phyloP scores from a whole-genome alignment of 2,888 invertebrate genomes.

The Aphrophora alni region DNA sequence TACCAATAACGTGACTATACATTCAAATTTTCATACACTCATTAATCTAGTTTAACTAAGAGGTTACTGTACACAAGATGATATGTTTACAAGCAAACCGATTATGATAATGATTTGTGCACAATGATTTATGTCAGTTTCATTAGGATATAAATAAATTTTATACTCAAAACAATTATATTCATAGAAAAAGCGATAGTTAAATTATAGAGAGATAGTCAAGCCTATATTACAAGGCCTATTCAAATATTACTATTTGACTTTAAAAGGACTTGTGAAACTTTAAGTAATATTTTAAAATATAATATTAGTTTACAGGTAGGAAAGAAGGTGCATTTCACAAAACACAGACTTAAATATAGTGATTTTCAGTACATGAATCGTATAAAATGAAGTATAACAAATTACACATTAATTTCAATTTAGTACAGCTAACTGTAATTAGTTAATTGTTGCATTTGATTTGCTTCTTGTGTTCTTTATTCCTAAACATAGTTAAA shows the following conservation, averaged over 20 bases:
- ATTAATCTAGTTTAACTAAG: neutral
- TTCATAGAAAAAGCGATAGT: neutral
- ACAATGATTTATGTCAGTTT: neutral
- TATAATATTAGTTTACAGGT: neutral
- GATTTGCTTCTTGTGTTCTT: too few species aligned
- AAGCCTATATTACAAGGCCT: too few species aligned
- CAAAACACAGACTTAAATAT: neutral
- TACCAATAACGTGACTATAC: slow-evolving; percentile 4
- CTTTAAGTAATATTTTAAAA: too few species aligned
- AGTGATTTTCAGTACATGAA: neutral
- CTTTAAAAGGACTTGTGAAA: too few species aligned
- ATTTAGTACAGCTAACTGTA: neutral
- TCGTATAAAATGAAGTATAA: neutral
- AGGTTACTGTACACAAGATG: slow-evolving; percentile 4
- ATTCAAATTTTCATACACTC: neutral
- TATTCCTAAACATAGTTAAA: too few species aligned
- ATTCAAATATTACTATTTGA: too few species aligned
- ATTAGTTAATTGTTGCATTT: too few species aligned
- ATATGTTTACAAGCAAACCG: slow-evolving; percentile 2
- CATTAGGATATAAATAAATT: neutral
- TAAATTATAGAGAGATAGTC: neutral
- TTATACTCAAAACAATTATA: neutral
- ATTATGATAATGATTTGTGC: neutral
- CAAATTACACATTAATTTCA: neutral
- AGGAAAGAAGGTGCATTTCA: neutral